Evolutionary conservation across 2,113 vertebrate genomes (phyloP).

Genomic region (Galeopterus variegatus): DNA sequence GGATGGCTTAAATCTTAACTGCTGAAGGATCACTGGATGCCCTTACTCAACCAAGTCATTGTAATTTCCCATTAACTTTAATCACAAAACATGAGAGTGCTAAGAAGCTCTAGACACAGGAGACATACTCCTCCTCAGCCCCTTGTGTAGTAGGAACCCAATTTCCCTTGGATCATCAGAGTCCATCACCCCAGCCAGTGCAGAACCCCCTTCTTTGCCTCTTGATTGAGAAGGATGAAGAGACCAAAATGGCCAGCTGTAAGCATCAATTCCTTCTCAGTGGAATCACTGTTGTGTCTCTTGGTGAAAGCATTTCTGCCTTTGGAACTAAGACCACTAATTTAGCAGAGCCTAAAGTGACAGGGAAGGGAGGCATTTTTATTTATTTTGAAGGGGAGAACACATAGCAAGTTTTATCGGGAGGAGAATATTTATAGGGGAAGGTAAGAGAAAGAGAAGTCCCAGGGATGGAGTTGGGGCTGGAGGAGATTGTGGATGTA

Average conservation of each 20-base stretch:
- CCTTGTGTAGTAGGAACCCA: neutral
- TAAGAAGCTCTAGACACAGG: neutral
- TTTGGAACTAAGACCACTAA: neutral
- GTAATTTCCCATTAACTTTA: neutral
- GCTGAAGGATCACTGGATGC: neutral
- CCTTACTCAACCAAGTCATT: neutral
- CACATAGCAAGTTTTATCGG: conserved; percentile 82
- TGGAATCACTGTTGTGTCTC: neutral
- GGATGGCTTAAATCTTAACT: neutral
- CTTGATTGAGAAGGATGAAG: neutral
- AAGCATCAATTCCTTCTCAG: neutral
- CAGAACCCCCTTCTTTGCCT: neutral
- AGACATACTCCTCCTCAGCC: neutral
- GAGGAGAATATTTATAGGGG: conserved; percentile 80
- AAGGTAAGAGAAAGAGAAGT: conserved; percentile 25
- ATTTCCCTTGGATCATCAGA: neutral
- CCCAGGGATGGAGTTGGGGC: conserved; percentile 29
- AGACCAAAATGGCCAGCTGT: neutral
- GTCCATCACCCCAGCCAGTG: neutral
- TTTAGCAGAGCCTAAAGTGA: neutral
- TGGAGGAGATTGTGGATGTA: neutral
- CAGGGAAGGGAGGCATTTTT: neutral
- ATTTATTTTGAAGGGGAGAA: neutral
- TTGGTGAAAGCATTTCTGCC: neutral
- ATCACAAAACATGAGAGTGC: neutral